Evolutionary conservation across 1,140 invertebrate genomes (phyloP).

Genomic region (Drosophila insularis): DNA sequence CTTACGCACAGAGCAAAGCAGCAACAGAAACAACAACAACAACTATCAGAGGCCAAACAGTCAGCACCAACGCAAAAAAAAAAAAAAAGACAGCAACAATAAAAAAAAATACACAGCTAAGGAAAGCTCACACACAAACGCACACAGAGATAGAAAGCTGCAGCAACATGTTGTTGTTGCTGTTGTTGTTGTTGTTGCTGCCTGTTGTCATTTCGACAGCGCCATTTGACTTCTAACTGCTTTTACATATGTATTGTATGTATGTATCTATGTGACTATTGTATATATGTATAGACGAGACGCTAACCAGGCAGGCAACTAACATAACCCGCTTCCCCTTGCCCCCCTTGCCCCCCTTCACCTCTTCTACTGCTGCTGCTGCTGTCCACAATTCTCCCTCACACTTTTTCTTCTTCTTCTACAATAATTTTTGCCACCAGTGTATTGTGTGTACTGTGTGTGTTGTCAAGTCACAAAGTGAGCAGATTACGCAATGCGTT

Average conservation of each 20-base stretch:
- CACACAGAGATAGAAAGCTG: conserved; percentile 16
- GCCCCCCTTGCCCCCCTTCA: no score
- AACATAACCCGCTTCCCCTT: conserved; percentile 48
- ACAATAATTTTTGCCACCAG: conserved; percentile 1
- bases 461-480: conserved; percentile 66
- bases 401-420: conserved; percentile 1
- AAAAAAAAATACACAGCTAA: conserved; percentile 44
- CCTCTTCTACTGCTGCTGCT: neutral
- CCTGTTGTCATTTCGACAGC: conserved; percentile 41
- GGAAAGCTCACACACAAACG: conserved; percentile 44
- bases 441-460: conserved; percentile 12
- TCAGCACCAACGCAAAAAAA: conserved; percentile 22
- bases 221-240: conserved; percentile 72
- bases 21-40: conserved; percentile 4
- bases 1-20: conserved; percentile 44
- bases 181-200: conserved; percentile 2
- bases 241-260: conserved; percentile 37
- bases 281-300: conserved; percentile 47
- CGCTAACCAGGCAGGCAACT: conserved; percentile 66
- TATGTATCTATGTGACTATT: neutral
- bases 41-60: conserved; percentile 12
- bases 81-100: neutral
- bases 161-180: conserved; percentile 8
- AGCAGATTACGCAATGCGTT: conserved; percentile 79
- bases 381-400: neutral